Evolutionary conservation across 2,888 invertebrate species (phyloP).

Genomic region (Andrena chrysosceles): DNA sequence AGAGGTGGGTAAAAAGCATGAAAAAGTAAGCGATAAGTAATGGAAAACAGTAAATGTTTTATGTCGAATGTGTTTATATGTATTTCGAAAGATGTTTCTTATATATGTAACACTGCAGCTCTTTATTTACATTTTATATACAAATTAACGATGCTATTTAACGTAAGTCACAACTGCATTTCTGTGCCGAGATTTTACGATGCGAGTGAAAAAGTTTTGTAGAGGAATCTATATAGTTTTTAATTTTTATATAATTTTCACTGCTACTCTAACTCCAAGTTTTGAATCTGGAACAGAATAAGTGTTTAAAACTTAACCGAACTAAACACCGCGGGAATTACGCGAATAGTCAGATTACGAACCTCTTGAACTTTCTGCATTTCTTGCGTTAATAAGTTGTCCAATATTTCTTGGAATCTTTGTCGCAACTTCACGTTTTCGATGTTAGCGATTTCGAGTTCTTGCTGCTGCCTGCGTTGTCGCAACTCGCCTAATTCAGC

Average conservation of each 20-base stretch:
- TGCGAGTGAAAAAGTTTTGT: background rate
- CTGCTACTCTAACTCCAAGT: constrained; percentile 74
- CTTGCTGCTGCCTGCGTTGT: constrained; percentile 91
- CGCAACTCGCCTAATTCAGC: constrained; percentile 91
- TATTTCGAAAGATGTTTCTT: background rate
- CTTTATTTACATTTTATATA: constrained; percentile 29
- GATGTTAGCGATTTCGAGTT: constrained; percentile 93
- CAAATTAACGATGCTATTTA: background rate
- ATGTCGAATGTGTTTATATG: too few relatives aligned
- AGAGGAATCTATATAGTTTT: background rate
- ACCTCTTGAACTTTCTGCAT: constrained; percentile 93
- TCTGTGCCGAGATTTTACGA: background rate
- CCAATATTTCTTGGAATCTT: constrained; percentile 93
- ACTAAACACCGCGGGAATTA: background rate
- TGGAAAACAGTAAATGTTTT: too few relatives aligned
- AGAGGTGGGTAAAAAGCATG: background rate
- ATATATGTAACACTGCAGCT: background rate
- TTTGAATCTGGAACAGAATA: constrained; percentile 75
- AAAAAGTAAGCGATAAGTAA: too few relatives aligned
- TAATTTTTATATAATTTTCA: background rate
- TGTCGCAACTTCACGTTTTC: constrained; percentile 94
- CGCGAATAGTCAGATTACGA: constrained; percentile 23
- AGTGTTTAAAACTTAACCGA: background rate
- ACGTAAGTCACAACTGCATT: background rate
- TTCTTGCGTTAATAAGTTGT: constrained; percentile 91